These are phyloP conservation scores for Campoletis sonorensis DNA, from an alignment of 1,140 invertebrate species.

Conservation along the genomic window DNA sequence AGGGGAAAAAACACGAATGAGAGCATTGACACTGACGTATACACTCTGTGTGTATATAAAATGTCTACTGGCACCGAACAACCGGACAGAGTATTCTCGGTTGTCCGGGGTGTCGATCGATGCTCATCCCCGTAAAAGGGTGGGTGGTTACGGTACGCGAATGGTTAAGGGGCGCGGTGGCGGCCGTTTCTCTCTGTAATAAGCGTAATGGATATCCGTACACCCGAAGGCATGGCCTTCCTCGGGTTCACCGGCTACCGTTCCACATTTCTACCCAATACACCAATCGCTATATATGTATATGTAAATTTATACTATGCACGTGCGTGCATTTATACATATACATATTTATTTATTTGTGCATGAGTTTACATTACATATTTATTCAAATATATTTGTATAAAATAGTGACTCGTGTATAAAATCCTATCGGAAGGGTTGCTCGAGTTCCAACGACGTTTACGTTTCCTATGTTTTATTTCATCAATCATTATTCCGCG, in stretches of 20 bases:
- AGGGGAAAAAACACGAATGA: too few relatives aligned
- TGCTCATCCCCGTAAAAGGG: conserved; percentile 75
- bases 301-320: background rate
- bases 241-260: conserved; percentile 44
- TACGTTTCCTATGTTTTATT: too few relatives aligned
- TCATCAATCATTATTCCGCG: too few relatives aligned
- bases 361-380: too few relatives aligned
- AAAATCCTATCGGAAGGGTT: too few relatives aligned
- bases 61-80: background rate
- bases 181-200: conserved; percentile 64
- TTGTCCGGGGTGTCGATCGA: conserved; percentile 70
- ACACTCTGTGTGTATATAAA: background rate
- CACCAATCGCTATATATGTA: conserved; percentile 37
- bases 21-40: too few relatives aligned
- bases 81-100: conserved; percentile 61
- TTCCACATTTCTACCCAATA: conserved; percentile 54
- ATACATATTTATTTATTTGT: background rate
- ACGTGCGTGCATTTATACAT: background rate
- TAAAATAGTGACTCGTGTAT: too few relatives aligned
- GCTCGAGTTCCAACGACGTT: too few relatives aligned
- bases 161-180: conserved; percentile 61
- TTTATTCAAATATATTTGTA: background rate
- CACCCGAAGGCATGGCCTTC: conserved; percentile 59
- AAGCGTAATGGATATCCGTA: conserved; percentile 72
- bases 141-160: conserved; percentile 66